A percentile compares a stretch with the other conserved stretches of the same genome.
Conservation (phyloP, 2,888 invertebrate species). For the Aphidius colemani region DNA sequence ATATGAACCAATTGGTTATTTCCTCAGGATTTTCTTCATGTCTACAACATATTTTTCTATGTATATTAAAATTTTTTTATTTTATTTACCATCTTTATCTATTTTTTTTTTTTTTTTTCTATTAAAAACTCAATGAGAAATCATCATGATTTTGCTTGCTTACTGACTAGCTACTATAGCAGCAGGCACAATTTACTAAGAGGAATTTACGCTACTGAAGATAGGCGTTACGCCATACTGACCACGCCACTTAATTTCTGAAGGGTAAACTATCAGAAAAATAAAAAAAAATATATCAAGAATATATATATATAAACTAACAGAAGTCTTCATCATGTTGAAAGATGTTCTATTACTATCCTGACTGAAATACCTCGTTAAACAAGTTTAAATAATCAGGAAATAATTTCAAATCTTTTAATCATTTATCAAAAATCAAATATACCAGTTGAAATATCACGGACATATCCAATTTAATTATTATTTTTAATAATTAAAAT, state of each 20-base stretch:
- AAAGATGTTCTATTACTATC: too few species aligned
- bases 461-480: too few species aligned
- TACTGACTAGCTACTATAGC: background rate
- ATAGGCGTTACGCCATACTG: conserved; percentile 25
- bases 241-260: conserved; percentile 17
- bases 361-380: too few species aligned
- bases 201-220: conserved; percentile 17
- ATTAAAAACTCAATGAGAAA: background rate
- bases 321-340: too few species aligned
- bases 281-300: background rate
- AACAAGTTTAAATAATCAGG: too few species aligned
- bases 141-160: conserved; percentile 9
- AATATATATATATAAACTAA: too few species aligned
- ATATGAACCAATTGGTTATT: background rate
- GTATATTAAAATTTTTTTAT: conserved; percentile 9
- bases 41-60: background rate
- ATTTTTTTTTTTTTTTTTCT: conserved; percentile 1
- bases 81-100: conserved; percentile 5
- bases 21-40: background rate
- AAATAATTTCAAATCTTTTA: too few species aligned
- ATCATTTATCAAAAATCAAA: too few species aligned
- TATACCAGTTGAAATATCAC: too few species aligned
- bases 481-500: too few species aligned
- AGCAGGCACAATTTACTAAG: background rate
- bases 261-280: background rate